Percentiles rank a stretch among this genome's conserved stretches.
phyloP scores from a whole-genome alignment of 2,888 invertebrate genomes.

The Amblyjoppa proteus region DNA sequence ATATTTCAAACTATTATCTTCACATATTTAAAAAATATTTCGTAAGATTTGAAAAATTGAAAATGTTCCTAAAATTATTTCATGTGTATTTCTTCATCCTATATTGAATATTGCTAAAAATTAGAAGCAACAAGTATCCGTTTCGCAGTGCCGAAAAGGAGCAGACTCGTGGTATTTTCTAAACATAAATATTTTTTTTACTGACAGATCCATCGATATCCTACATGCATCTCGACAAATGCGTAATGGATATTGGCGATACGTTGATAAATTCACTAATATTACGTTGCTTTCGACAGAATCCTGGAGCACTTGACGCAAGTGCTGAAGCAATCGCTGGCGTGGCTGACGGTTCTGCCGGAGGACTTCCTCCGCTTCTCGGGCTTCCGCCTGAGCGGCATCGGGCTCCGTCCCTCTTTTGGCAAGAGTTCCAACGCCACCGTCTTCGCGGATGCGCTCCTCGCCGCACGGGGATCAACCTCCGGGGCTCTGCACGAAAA shows the following conservation, averaged over 20 bases:
- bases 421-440: slow-evolving; percentile 59
- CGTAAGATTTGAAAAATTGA: too few relatives aligned
- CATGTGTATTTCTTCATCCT: too few relatives aligned
- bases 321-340: slow-evolving; percentile 68
- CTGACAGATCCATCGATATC: not conserved
- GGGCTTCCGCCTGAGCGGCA: slow-evolving; percentile 51
- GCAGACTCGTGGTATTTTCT: slow-evolving; percentile 35
- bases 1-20: too few relatives aligned
- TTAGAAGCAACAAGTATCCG: slow-evolving; percentile 2
- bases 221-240: not conserved
- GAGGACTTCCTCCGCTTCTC: slow-evolving; percentile 63
- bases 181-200: not conserved
- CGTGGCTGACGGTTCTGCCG: slow-evolving; percentile 65
- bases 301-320: slow-evolving; percentile 69
- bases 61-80: too few relatives aligned
- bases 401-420: slow-evolving; percentile 53
- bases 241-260: not conserved
- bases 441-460: slow-evolving; percentile 67
- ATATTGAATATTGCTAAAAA: too few relatives aligned
- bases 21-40: too few relatives aligned
- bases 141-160: slow-evolving; percentile 46
- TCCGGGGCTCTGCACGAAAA: slow-evolving; percentile 52
- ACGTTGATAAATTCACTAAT: not conserved
- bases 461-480: slow-evolving; percentile 44
- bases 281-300: slow-evolving; percentile 28